Evolutionary conservation across 1,140 invertebrate species (phyloP).

Genomic region (Cephus cinctus): DNA sequence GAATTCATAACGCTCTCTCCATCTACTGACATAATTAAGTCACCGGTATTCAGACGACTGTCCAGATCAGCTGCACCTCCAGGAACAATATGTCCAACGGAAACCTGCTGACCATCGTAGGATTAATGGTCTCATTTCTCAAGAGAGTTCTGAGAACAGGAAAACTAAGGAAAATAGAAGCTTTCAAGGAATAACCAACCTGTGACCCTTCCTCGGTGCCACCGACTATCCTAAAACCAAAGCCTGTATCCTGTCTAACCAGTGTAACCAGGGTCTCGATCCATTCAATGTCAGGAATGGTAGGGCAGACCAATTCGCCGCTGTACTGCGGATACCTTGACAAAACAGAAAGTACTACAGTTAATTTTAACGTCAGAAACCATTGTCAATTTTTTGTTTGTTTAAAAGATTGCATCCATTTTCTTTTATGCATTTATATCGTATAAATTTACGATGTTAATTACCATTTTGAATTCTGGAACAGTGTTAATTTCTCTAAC

Average conservation of each 20-base stretch:
- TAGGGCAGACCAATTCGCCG: constrained; percentile 49
- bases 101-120: constrained; percentile 63
- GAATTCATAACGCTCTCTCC: constrained; percentile 79
- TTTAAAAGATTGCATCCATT: too few species aligned
- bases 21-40: constrained; percentile 89
- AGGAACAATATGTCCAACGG: constrained; percentile 92
- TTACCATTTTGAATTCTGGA: too few species aligned
- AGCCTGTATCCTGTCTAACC: constrained; percentile 80
- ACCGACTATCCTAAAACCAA: constrained; percentile 98
- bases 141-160: neutral
- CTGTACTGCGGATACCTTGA: constrained; percentile 46
- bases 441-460: too few species aligned
- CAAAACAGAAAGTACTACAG: constrained; percentile 8
- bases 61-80: constrained; percentile 89
- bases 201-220: constrained; percentile 97
- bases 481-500: too few species aligned
- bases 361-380: too few species aligned
- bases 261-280: constrained; percentile 78
- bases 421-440: too few species aligned
- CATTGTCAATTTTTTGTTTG: too few species aligned
- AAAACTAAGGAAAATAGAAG: neutral
- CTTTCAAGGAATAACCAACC: constrained; percentile 54
- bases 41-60: constrained; percentile 80
- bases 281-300: constrained; percentile 60
- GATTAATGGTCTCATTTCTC: constrained; percentile 16